phyloP scores from a whole-genome alignment of 1,140 invertebrate genomes.

The Manduca sexta region DNA sequence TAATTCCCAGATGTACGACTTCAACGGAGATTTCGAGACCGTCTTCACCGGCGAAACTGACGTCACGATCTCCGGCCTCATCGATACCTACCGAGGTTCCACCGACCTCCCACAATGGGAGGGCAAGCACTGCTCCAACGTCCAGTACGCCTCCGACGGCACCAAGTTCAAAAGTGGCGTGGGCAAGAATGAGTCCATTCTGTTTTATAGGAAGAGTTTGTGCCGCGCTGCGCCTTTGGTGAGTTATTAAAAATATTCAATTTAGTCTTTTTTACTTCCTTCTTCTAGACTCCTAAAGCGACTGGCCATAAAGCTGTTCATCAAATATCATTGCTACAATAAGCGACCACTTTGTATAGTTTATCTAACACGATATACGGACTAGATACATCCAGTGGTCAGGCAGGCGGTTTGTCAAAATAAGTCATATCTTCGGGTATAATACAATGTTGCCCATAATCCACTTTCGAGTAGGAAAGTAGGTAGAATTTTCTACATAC shows the following conservation, averaged over 20 bases:
- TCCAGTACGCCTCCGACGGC: constrained; percentile 88
- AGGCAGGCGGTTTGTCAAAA: too few relatives aligned
- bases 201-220: constrained; percentile 88
- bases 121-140: constrained; percentile 81
- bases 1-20: constrained; percentile 89
- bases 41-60: constrained; percentile 83
- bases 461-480: too few relatives aligned
- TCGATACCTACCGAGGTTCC: constrained; percentile 84
- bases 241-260: constrained; percentile 36
- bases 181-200: constrained; percentile 77
- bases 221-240: constrained; percentile 84
- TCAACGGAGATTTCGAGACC: constrained; percentile 85
- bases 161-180: constrained; percentile 85
- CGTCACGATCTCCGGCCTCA: constrained; percentile 75
- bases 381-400: too few relatives aligned
- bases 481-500: too few relatives aligned
- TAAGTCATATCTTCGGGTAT: too few relatives aligned
- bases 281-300: too few relatives aligned
- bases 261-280: background rate
- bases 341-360: too few relatives aligned
- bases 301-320: too few relatives aligned
- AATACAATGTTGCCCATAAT: too few relatives aligned
- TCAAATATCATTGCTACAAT: too few relatives aligned
- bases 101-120: constrained; percentile 84
- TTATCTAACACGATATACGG: too few relatives aligned